Base-by-base conservation (phyloP, 1,140 invertebrate genomes). In the Sipha flava region DNA sequence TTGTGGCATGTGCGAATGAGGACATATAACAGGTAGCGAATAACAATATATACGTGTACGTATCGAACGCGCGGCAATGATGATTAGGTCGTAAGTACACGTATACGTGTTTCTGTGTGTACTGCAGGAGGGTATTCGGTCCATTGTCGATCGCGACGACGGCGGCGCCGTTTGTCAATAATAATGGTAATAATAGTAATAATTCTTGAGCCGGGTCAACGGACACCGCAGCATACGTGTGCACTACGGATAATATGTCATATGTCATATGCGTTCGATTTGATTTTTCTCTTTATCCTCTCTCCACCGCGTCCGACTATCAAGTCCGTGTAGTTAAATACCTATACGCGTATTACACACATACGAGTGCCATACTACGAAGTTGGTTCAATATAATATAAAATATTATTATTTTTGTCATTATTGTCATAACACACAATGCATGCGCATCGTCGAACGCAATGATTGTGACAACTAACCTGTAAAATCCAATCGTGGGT, bases 21-120 rank as follows among this genome's bases (percentile, higher is more conserved):
- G 66, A 70, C 66, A 70, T 3, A n/a, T 40, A 70, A 70, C 43
- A 70, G 43, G 66, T 47, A 70, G 66, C 40, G 23, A 70, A 70
- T 47, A 70, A 29, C 64, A 26, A 70, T 45, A 29, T n/a, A 70
- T 29, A 18, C 18, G n/a, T 40, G 43, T 66, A 37, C 7, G 5
- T 21, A 66, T 66, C 21, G 37, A 64, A 18, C 2, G n/a, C 14
- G 23, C 31, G 9, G 7, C 23, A 10, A n/a, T 70, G 40, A 70
- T 43, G 43, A 70, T 70, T 70, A 70, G 43, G 66, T 70, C 66
- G 66, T 47, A 70, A 47, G 3, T 66, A 26, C 62, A n/a, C 62
- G 21, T 3, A 16, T 68, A 52, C 49, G n/a, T 12, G 45, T 45
- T 45, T 45, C 26, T 5, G 14, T 45, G 10, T 7, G 37, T 64